Evolutionary conservation across 1,140 invertebrate genomes (phyloP).

Genomic region (Octopus sinensis): DNA sequence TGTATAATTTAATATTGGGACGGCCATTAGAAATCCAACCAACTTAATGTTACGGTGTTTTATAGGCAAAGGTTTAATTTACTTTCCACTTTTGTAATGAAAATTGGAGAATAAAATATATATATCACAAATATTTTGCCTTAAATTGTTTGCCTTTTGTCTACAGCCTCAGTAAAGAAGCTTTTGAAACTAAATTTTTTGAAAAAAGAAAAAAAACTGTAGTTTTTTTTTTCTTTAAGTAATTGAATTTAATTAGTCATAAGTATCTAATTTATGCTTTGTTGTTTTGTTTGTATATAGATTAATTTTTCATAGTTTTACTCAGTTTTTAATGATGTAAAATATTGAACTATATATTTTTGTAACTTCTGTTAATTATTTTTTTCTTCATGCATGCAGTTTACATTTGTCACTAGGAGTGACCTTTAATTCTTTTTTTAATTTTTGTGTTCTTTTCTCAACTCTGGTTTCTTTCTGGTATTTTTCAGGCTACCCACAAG

Average conservation of each 20-base stretch:
- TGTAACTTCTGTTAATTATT: not conserved
- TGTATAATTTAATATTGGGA: not conserved
- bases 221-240: not conserved
- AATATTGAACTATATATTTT: not conserved
- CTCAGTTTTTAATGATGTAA: not conserved
- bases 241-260: not conserved
- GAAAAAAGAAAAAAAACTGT: not conserved
- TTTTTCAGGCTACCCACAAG: conserved; percentile 10
- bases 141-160: not conserved
- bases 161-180: not conserved
- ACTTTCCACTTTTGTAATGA: not conserved
- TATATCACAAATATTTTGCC: not conserved
- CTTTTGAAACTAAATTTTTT: not conserved
- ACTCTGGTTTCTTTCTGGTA: not conserved
- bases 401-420: not conserved
- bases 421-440: not conserved
- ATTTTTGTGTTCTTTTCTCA: not conserved
- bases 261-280: not conserved
- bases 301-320: not conserved
- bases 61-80: not conserved
- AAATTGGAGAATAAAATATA: not conserved
- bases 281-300: not conserved
- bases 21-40: not conserved
- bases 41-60: not conserved
- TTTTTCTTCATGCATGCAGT: not conserved